These are phyloP conservation scores for Danio kyathit DNA, from an alignment of 2,797 vertebrate genomes.

Conservation along the genomic window DNA sequence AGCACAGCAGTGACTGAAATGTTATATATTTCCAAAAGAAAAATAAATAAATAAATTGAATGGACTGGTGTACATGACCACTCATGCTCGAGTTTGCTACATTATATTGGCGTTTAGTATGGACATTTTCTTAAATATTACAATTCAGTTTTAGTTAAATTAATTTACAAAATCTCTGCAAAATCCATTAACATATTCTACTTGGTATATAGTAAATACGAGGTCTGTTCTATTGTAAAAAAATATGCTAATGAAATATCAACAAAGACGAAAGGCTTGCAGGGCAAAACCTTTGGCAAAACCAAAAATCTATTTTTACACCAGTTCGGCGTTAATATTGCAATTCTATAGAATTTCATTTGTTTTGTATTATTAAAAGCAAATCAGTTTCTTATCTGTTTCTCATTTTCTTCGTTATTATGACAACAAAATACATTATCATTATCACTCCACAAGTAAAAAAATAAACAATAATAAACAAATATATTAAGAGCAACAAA, in stretches of 20 bases:
- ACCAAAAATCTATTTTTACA: not conserved
- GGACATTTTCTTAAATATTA: slow-evolving; percentile 68
- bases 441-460: not conserved
- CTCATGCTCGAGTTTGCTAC: slow-evolving; percentile 47
- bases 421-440: not conserved
- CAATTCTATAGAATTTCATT: not conserved
- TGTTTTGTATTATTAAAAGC: not conserved
- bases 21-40: not conserved
- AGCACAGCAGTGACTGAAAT: not conserved
- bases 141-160: not conserved
- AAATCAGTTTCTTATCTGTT: not conserved
- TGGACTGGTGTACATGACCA: slow-evolving; percentile 48
- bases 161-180: not conserved
- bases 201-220: slow-evolving; percentile 35
- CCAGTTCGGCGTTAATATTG: not conserved
- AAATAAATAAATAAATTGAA: not conserved
- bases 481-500: not conserved
- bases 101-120: slow-evolving; percentile 74
- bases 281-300: slow-evolving; percentile 4
- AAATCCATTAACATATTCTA: not conserved
- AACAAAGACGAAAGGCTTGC: slow-evolving; percentile 73
- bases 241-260: slow-evolving; percentile 86
- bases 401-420: not conserved
- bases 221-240: slow-evolving; percentile 77
- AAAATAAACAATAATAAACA: no score